Base-by-base conservation (phyloP, 2,113 vertebrate species). In the Dicentrarchus labrax region DNA sequence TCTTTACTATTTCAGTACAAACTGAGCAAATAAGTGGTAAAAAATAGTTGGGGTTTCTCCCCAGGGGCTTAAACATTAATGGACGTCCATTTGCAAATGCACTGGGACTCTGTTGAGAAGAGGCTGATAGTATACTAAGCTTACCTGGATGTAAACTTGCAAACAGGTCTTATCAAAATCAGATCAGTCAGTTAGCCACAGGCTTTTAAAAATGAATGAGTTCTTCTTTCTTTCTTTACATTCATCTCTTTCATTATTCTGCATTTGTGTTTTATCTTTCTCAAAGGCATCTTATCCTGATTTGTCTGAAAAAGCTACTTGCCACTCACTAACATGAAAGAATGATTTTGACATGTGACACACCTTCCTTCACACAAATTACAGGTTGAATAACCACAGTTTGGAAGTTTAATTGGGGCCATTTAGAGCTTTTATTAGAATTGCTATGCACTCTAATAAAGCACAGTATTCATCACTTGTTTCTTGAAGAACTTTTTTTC, bases 101-200 rank as follows among this genome's bases (percentile, higher is more conserved):
- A 62, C 36, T 38, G 54, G 56, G 48, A 64, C 68, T 71, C 76
- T 72, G 19, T 47, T 64, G 62, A 76, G 48, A 57, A 30, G 76
- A 78, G 47, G 47, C 60, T 51, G 73, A 81, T 61, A 66, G 65
- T 71, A 41, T 22, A 53, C 64, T 76, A 38, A 76, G 72, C 76
- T 57, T 76, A 17, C 36, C 45, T 43, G 43, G 54, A 15, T 79
- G 72, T n/a, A n/a, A 67, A 78, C 7, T 38, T 74, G 48, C 12
- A 82, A 88, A 77, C 74, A 79, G 74, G 68, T 87, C 70, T 73
- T 66, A 68, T 76, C 75, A 72, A 82, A 76, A 66, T 65, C 67
- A 48, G 68, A 74, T 78, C 76, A 74, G 45, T 83, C 43, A 72
- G 65, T 73, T 82, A 59, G 67, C 82, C 68, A 6, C 70, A 54